phyloP scores from a whole-genome alignment of 2,113 vertebrate genomes.

The Serilophus lunatus region DNA sequence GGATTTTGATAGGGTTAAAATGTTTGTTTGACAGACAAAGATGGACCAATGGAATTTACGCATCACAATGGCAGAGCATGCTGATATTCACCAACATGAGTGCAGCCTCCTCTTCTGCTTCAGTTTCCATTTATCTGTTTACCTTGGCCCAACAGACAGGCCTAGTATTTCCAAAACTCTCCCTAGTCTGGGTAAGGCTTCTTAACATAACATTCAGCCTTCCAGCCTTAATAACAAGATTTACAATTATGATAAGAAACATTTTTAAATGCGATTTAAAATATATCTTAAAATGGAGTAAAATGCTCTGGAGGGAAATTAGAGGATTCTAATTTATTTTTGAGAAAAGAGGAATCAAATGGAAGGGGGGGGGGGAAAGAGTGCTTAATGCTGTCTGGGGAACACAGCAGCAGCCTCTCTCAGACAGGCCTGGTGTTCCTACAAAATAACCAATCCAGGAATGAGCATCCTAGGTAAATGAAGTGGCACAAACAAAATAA shows the following conservation, averaged over 20 bases:
- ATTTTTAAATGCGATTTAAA: not conserved
- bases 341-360: not conserved
- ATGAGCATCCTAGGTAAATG: not conserved
- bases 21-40: too few species aligned
- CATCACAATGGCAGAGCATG: accelerated
- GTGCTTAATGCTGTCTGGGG: not conserved
- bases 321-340: not conserved
- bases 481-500: not conserved
- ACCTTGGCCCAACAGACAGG: not conserved
- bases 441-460: not conserved
- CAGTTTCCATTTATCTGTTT: not conserved
- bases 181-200: not conserved
- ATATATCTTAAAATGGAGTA: not conserved
- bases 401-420: not conserved
- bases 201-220: not conserved
- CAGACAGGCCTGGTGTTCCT: not conserved
- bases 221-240: not conserved
- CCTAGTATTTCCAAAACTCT: not conserved
- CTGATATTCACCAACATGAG: not conserved
- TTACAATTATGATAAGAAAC: not conserved
- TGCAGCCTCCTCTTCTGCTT: not conserved
- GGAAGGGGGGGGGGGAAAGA: not conserved
- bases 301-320: not conserved
- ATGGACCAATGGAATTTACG: not conserved
- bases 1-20: not conserved